phyloP scores from a whole-genome alignment of 2,888 invertebrate species.

The Peribatodes rhomboidaria region DNA sequence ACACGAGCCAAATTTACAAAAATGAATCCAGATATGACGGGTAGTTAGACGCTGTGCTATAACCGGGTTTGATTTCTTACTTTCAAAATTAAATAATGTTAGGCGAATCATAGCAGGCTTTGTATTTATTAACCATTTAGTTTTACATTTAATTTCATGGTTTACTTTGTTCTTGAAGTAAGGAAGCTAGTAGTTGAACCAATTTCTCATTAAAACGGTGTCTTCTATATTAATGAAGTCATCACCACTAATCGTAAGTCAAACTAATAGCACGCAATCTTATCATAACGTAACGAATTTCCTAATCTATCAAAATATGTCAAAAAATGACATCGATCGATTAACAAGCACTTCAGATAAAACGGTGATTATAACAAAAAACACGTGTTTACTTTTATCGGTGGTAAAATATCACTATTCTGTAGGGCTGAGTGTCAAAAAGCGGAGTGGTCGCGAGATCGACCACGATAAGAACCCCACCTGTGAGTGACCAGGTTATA shows the following conservation, averaged over 20 bases:
- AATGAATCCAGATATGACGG: neutral
- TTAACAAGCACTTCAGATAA: constrained; percentile 64
- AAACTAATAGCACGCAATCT: constrained; percentile 41
- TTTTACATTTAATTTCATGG: too few relatives aligned
- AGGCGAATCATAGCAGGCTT: too few relatives aligned
- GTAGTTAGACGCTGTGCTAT: too few relatives aligned
- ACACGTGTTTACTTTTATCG: constrained; percentile 75
- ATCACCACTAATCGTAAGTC: constrained; percentile 26
- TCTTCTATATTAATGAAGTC: constrained; percentile 23
- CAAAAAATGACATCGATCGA: constrained; percentile 50
- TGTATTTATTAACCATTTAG: too few relatives aligned
- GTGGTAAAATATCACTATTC: constrained; percentile 62
- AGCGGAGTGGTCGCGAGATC: constrained; percentile 78
- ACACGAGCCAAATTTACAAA: too few relatives aligned
- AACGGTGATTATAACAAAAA: constrained; percentile 65
- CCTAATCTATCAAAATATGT: constrained; percentile 57
- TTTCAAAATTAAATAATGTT: too few relatives aligned
- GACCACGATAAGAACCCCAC: constrained; percentile 73
- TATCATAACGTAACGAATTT: constrained; percentile 42
- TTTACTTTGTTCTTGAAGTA: too few relatives aligned
- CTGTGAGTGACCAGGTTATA: constrained; percentile 53
- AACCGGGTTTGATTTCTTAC: too few relatives aligned
- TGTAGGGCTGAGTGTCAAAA: constrained; percentile 72
- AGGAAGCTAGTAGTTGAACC: too few relatives aligned
- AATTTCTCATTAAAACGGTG: constrained; percentile 1